Conservation (phyloP, 92 coral and sea anemone species). For the Virgularia gustaviana region DNA sequence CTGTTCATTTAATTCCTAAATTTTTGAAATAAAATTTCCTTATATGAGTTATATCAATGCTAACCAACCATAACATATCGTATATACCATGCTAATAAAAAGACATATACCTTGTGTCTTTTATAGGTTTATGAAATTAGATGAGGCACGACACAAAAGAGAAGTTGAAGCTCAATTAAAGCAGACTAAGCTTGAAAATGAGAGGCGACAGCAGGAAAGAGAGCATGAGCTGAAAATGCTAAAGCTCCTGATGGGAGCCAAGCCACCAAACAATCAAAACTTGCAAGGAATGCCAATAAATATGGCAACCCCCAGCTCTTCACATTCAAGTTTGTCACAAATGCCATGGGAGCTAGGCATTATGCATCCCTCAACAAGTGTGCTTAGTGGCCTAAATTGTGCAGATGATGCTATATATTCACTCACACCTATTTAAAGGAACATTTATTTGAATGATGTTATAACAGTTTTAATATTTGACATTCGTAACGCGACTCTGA, state of each 20-base stretch:
- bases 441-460: no score
- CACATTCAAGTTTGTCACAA: neutral
- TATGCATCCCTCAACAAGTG: no score
- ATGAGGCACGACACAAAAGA: slow-evolving; percentile 30
- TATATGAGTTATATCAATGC: neutral
- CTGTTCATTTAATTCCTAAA: neutral
- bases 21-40: neutral
- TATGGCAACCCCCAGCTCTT: neutral
- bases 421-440: no score
- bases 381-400: no score
- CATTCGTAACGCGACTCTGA: no score
- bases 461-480: no score
- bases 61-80: neutral
- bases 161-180: slow-evolving; percentile 11
- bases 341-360: no score
- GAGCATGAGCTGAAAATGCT: slow-evolving; percentile 35
- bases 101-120: neutral
- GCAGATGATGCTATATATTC: no score
- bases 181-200: neutral
- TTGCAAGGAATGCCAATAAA: slow-evolving; percentile 4
- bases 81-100: neutral
- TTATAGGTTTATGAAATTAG: slow-evolving; percentile 38
- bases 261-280: neutral
- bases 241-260: slow-evolving; percentile 14
- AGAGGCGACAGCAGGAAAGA: slow-evolving; percentile 29